Conservation (phyloP, 2,797 vertebrate genomes). For the Otolemur crassicaudatus region DNA sequence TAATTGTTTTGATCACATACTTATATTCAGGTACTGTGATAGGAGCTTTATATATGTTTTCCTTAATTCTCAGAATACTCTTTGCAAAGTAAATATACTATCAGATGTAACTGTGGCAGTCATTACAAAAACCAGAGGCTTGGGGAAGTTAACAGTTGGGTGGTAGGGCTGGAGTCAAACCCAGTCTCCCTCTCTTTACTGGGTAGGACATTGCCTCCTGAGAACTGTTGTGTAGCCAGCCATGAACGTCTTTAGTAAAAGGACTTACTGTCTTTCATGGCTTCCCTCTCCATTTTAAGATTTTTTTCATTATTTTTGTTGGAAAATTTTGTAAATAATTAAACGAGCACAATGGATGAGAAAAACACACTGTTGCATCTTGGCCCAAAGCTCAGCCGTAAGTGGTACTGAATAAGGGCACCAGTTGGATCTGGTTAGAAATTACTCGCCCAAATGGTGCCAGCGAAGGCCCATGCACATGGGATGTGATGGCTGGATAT, state of each 20-base stretch:
- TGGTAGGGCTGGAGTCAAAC: not conserved
- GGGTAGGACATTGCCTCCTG: not conserved
- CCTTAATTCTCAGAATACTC: conserved; percentile 4
- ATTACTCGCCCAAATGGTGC: not conserved
- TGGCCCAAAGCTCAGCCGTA: not conserved
- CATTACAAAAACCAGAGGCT: not conserved
- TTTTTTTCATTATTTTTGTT: not conserved
- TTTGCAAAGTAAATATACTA: not conserved
- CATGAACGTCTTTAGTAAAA: not conserved
- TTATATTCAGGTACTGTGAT: not conserved
- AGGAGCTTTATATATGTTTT: not conserved
- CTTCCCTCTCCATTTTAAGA: not conserved
- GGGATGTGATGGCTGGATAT: not conserved
- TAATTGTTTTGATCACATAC: not conserved
- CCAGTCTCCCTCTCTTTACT: not conserved
- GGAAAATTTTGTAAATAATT: conserved; percentile 61
- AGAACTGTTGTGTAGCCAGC: not conserved
- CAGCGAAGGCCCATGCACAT: not conserved
- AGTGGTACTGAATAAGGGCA: not conserved
- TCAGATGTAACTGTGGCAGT: not conserved
- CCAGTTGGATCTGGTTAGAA: conserved; percentile 24
- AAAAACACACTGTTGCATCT: not conserved
- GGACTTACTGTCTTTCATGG: not conserved
- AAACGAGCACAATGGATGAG: not conserved
- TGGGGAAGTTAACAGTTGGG: not conserved